Conservation (phyloP, 2,113 vertebrate genomes). For the Mustelus asterias region DNA sequence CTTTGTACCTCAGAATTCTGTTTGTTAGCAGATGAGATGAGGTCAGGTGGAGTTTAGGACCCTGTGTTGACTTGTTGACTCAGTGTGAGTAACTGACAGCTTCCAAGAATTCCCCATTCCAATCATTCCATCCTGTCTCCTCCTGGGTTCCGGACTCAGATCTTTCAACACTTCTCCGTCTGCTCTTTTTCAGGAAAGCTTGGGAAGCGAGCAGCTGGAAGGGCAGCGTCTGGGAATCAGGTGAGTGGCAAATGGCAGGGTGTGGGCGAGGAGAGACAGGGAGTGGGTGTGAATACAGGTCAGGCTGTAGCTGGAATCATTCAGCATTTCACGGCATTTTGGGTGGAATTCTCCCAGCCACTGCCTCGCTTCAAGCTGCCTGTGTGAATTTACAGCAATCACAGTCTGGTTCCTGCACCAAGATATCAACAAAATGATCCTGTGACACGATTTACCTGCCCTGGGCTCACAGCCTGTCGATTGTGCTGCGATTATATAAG, state of each 20-base stretch:
- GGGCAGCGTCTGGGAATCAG: not conserved
- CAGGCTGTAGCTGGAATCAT: not conserved
- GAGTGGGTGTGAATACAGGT: not conserved
- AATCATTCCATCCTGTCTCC: not conserved
- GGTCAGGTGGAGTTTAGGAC: not conserved
- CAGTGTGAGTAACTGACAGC: not conserved
- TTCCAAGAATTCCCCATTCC: constrained; percentile 28
- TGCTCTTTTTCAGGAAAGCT: not conserved
- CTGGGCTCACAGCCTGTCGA: not conserved
- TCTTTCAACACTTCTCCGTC: not conserved
- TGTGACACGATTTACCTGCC: not conserved
- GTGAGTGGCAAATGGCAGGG: not conserved
- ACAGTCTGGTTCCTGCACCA: not conserved
- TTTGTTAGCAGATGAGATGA: not conserved
- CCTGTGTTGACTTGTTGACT: not conserved
- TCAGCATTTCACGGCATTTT: not conserved
- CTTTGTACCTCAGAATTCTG: not conserved
- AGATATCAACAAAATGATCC: not conserved
- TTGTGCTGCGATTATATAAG: too few species aligned
- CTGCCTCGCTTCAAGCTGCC: not conserved
- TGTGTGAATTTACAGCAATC: not conserved
- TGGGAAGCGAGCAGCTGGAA: not conserved
- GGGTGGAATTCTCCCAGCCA: not conserved
- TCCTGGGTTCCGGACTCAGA: not conserved
- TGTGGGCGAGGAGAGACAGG: not conserved